A percentile compares a stretch with the other conserved stretches of the same genome.
Conservation (phyloP, 2,888 invertebrate species). For the Crematogaster levior region DNA sequence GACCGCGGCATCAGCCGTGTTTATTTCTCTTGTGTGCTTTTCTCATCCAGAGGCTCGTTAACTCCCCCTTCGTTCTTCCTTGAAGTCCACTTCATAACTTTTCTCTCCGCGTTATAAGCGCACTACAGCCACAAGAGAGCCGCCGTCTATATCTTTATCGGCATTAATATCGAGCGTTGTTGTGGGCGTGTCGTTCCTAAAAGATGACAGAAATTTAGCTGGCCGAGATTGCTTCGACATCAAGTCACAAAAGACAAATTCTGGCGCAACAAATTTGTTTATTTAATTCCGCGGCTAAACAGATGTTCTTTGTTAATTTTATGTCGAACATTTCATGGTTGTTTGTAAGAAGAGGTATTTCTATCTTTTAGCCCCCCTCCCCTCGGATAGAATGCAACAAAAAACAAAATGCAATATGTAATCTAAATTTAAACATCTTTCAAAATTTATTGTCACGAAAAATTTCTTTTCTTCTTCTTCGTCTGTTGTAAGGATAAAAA, state of each 20-base stretch:
- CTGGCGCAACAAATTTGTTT: neutral
- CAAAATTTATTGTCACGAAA: neutral
- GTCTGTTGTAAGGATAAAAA: too few relatives aligned
- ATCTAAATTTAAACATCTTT: neutral
- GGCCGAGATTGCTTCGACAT: neutral
- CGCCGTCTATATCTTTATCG: constrained; percentile 37
- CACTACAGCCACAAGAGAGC: constrained; percentile 42
- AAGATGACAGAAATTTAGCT: neutral
- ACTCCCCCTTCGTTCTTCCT: constrained; percentile 45
- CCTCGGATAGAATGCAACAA: neutral
- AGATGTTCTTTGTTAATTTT: neutral
- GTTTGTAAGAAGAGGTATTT: constrained; percentile 7
- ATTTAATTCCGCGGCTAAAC: neutral
- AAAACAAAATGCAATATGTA: neutral
- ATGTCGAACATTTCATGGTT: neutral
- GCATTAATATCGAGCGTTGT: constrained; percentile 28
- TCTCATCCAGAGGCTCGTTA: constrained; percentile 49
- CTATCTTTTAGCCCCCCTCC: neutral
- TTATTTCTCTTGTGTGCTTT: constrained; percentile 54
- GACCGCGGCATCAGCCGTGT: constrained; percentile 40
- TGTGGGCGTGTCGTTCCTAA: constrained; percentile 7
- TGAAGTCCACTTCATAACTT: constrained; percentile 61
- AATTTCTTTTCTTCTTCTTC: neutral
- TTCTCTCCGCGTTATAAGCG: constrained; percentile 44
- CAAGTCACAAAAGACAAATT: neutral